Evolutionary conservation across 2,113 vertebrate genomes (phyloP).

Genomic region (Gallinago undulata): DNA sequence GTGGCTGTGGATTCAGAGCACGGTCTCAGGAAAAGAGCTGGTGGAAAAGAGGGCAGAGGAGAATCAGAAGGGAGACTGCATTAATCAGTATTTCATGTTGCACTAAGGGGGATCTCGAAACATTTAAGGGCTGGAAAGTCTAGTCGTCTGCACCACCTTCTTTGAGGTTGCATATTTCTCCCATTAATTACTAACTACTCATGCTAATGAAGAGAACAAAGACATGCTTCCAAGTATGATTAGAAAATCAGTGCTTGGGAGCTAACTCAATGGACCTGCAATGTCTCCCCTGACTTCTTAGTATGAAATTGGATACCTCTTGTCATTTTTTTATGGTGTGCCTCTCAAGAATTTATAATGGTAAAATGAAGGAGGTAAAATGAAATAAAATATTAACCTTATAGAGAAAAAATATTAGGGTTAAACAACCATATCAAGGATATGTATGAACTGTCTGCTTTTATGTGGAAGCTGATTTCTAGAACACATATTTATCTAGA

Average conservation of each 20-base stretch:
- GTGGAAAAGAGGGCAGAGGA: background rate
- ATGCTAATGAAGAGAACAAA: background rate
- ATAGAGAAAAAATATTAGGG: background rate
- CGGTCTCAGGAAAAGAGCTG: background rate
- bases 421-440: background rate
- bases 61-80: background rate
- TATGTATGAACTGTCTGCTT: background rate
- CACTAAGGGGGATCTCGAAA: background rate
- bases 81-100: background rate
- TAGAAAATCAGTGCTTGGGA: slow-evolving; percentile 7
- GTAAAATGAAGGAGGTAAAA: background rate
- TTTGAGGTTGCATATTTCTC: background rate
- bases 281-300: background rate
- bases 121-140: background rate
- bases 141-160: background rate
- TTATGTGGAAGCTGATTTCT: background rate
- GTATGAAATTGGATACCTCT: background rate
- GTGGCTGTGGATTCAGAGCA: background rate
- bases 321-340: background rate
- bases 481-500: background rate
- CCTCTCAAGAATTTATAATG: background rate
- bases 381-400: background rate
- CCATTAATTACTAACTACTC: slow-evolving; percentile 23
- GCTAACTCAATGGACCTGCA: background rate
- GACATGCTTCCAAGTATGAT: background rate